phyloP scores from a whole-genome alignment of 1,140 invertebrate genomes.

The Bradynema listronoti region DNA sequence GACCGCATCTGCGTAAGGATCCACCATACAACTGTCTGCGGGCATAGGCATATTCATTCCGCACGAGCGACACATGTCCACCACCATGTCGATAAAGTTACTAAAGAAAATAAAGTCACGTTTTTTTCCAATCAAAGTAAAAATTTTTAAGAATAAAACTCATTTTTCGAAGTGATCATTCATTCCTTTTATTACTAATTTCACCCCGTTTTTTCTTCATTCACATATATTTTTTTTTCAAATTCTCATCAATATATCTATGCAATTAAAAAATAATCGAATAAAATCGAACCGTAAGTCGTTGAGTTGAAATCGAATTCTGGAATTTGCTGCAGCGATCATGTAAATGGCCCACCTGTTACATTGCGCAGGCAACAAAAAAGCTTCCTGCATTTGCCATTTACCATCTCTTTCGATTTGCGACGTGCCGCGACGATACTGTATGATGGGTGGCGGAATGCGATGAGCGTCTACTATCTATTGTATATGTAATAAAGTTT shows the following conservation, averaged over 20 bases:
- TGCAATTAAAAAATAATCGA: no score
- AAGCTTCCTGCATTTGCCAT: conserved; percentile 17
- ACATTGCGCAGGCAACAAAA: conserved; percentile 15
- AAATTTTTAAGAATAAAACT: background rate
- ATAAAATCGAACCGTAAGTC: no score
- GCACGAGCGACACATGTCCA: conserved; percentile 14
- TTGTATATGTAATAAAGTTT: no score
- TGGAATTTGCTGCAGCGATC: conserved; percentile 7
- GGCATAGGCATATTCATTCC: conserved; percentile 10
- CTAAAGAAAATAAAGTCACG: no score
- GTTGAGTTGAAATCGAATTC: no score
- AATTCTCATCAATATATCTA: no score
- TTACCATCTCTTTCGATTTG: conserved; percentile 11
- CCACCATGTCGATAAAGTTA: conserved; percentile 10
- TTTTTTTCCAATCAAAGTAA: conserved; percentile 1
- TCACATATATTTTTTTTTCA: no score
- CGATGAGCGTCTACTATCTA: no score
- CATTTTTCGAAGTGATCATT: background rate
- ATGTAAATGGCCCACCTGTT: conserved; percentile 25
- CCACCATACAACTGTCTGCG: background rate
- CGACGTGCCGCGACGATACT: background rate
- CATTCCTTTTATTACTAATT: conserved; percentile 2
- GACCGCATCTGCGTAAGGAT: background rate
- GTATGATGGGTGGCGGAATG: conserved; percentile 6
- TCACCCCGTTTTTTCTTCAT: conserved; percentile 1